Base-by-base conservation (phyloP, 1,140 invertebrate species). In the Adelges cooleyi region DNA sequence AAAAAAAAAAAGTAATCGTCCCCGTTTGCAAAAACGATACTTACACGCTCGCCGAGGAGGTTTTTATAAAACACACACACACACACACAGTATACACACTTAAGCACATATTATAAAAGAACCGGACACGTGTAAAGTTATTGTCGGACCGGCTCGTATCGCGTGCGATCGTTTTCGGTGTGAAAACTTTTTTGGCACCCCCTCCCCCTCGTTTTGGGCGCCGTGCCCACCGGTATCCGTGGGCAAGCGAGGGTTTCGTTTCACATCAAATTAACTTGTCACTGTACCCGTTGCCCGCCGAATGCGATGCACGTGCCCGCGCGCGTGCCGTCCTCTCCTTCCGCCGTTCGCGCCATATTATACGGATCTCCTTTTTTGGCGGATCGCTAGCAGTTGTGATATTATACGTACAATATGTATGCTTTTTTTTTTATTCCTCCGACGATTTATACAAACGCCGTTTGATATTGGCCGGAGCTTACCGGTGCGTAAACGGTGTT, bases 241-340 rank as follows among this genome's bases (percentile, higher is more conserved):
- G 33, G 33, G 33, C 33, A 42, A 3, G 40, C n/a, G n/a, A 51
- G 8, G 40, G 54, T 59, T 59, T 46, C 38, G 44, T 59, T 59
- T 59, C 54, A 59, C 54, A 59, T 59, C 54, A 59, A 59, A 59
- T 59, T 59, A 59, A 59, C 54, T 59, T 59, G 54, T 59, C 54
- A 59, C 38, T 38, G 29, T 13, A 29, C 25, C 2, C 27, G n/a
- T 20, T 38, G 20, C 15, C 36, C 53, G 42, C 27, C 29, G 11
- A 33, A 33, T 6, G 13, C 8, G 20, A 46, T 38, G 17, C 54
- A 59, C 54, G 54, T 59, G 54, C 40, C 25, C 36, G 20, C 22
- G 42, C 54, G 42, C 54, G 54, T 59, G 53, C 29, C 40, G 29
- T 33, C 29, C 29, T 11, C 5, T 11, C 5, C 29, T 33, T 6